Evolutionary conservation across 2,797 vertebrate species (phyloP).

Genomic region (Xyrichtys novacula): DNA sequence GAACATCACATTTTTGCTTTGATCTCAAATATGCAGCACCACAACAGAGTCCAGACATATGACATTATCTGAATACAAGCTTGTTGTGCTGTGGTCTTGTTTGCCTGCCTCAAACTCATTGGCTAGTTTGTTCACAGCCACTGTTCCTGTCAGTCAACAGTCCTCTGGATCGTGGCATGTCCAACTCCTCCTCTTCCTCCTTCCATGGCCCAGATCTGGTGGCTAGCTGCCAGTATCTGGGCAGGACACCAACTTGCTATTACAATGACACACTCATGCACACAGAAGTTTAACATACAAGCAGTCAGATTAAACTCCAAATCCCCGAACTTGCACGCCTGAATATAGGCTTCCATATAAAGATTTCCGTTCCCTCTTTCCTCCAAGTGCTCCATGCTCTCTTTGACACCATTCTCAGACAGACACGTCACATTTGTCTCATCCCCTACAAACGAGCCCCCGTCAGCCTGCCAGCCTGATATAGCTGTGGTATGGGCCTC

Average conservation of each 20-base stretch:
- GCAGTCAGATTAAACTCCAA: slow-evolving; percentile 18
- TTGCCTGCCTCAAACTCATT: slow-evolving; percentile 41
- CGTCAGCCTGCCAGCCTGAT: slow-evolving; percentile 43
- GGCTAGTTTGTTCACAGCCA: slow-evolving; percentile 56
- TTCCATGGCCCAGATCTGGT: slow-evolving; percentile 50
- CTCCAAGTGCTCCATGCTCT: slow-evolving; percentile 13
- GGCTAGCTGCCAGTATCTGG: slow-evolving; percentile 74
- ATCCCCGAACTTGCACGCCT: slow-evolving; percentile 20
- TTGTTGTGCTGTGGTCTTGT: slow-evolving; percentile 36
- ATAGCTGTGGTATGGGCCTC: slow-evolving; percentile 53
- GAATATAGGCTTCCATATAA: slow-evolving; percentile 8
- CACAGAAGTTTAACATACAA: slow-evolving; percentile 4
- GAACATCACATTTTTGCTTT: slow-evolving; percentile 47
- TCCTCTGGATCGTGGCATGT: slow-evolving; percentile 44
- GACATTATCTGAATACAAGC: slow-evolving; percentile 25
- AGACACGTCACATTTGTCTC: slow-evolving; percentile 55
- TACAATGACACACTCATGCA: slow-evolving; percentile 21
- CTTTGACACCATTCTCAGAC: slow-evolving; percentile 78
- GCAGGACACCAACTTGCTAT: slow-evolving; percentile 61
- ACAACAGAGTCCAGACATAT: slow-evolving; percentile 9
- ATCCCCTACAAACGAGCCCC: slow-evolving; percentile 24
- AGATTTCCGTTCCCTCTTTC: slow-evolving; percentile 17
- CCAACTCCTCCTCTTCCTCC: slow-evolving; percentile 42
- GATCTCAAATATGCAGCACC: slow-evolving; percentile 20
- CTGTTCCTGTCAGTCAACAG: slow-evolving; percentile 75